Percentiles rank a stretch among this genome's conserved stretches.
phyloP scores from a whole-genome alignment of 2,113 vertebrate genomes.

The Megaceryle maxima region DNA sequence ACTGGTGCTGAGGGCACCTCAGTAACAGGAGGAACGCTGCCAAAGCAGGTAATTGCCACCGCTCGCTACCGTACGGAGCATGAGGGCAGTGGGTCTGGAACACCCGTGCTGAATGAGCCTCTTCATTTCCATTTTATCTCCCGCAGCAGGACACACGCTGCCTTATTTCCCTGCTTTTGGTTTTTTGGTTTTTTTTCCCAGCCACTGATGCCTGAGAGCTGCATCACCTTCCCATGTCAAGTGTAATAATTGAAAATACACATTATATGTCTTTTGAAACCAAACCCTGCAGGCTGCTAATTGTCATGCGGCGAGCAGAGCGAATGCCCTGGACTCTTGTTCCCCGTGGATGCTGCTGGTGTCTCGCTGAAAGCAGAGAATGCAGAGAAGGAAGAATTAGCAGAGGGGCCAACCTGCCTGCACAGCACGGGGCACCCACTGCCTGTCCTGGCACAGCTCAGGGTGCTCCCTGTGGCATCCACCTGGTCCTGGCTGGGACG shows the following conservation, averaged over 20 bases:
- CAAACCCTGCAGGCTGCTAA: not conserved
- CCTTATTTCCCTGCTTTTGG: not conserved
- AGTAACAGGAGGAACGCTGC: not conserved
- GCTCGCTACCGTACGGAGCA: not conserved
- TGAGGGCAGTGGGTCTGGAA: not conserved
- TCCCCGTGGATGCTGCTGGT: accelerated
- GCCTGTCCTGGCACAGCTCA: too few relatives aligned
- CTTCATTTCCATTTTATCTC: not conserved
- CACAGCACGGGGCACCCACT: accelerated
- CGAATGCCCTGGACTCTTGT: not conserved
- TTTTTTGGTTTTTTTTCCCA: not conserved
- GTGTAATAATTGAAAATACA: not conserved
- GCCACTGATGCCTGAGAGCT: not conserved
- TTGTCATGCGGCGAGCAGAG: not conserved
- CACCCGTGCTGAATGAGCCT: not conserved
- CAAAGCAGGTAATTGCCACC: not conserved
- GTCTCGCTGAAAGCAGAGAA: not conserved
- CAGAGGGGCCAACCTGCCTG: not conserved
- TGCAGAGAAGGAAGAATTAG: not conserved
- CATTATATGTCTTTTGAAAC: not conserved
- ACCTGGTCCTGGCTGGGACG: not conserved
- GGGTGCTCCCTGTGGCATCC: not conserved
- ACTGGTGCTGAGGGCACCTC: not conserved
- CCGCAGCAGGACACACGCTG: not conserved
- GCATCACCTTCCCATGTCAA: not conserved